Conservation (phyloP, 2,888 invertebrate genomes). For the Hecatera dysodea region DNA sequence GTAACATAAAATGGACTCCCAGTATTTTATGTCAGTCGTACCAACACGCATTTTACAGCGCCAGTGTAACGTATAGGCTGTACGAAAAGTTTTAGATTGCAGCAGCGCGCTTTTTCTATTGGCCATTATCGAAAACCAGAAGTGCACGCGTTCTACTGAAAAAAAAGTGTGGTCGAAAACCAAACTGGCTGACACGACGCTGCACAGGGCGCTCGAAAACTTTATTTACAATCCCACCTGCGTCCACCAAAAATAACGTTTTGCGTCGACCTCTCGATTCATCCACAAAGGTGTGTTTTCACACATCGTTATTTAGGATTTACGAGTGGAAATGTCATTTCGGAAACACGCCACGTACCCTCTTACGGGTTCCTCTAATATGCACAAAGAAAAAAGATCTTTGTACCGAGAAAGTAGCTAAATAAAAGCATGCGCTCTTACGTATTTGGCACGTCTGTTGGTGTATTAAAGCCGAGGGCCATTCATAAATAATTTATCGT, state of each 20-base stretch:
- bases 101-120: constrained; percentile 28
- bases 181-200: constrained; percentile 26
- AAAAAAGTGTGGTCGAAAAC: constrained; percentile 48
- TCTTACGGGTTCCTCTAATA: constrained; percentile 82
- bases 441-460: constrained; percentile 78
- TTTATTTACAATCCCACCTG: constrained; percentile 67
- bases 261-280: constrained; percentile 65
- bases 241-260: constrained; percentile 62
- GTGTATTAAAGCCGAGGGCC: constrained; percentile 79
- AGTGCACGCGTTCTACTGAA: constrained; percentile 28
- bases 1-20: background rate
- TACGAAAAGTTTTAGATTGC: constrained; percentile 26
- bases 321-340: constrained; percentile 79
- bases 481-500: constrained; percentile 87
- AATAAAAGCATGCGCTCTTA: constrained; percentile 81
- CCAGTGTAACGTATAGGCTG: constrained; percentile 8
- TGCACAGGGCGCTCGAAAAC: constrained; percentile 54
- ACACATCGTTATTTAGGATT: constrained; percentile 82
- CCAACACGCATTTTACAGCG: constrained; percentile 8
- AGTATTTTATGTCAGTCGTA: constrained; percentile 3
- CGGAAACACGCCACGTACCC: constrained; percentile 80
- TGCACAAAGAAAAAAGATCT: constrained; percentile 86
- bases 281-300: constrained; percentile 75
- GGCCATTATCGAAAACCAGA: constrained; percentile 42
- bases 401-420: constrained; percentile 75